These are phyloP conservation scores for Vulpes lagopus DNA, from an alignment of 2,113 vertebrate species.

Conservation along the genomic window DNA sequence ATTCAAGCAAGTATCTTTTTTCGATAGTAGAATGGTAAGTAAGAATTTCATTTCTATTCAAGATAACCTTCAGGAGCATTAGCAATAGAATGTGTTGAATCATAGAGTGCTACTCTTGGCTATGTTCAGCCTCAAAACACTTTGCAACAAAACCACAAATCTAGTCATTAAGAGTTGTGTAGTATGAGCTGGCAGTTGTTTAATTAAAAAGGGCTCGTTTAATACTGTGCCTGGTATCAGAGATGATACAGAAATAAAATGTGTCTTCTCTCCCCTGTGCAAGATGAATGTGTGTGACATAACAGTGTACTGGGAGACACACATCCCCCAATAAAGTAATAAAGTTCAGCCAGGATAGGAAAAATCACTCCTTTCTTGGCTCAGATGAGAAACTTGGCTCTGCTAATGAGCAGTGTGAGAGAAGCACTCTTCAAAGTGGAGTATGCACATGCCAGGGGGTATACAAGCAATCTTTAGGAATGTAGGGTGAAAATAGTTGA, in stretches of 20 bases:
- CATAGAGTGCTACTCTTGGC: background rate
- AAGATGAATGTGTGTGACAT: background rate
- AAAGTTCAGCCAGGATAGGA: conserved; percentile 22
- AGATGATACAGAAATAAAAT: conserved; percentile 57
- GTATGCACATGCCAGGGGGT: too few species aligned
- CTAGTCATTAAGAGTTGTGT: conserved; percentile 18
- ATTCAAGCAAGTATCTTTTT: conserved; percentile 38
- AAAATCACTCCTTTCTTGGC: background rate
- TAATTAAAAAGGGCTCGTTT: conserved; percentile 59
- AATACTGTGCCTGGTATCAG: conserved; percentile 24
- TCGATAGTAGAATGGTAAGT: background rate
- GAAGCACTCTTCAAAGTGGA: background rate
- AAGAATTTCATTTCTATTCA: conserved; percentile 61
- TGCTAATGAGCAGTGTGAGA: background rate
- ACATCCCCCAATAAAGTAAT: too few species aligned
- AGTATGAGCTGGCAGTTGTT: background rate
- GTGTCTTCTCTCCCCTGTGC: conserved; percentile 37
- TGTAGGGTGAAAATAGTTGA: background rate
- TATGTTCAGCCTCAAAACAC: background rate
- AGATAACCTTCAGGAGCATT: conserved; percentile 30
- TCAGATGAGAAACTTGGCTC: background rate
- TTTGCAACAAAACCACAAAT: conserved; percentile 47
- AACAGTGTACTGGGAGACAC: background rate
- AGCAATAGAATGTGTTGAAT: conserved; percentile 18
- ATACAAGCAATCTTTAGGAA: background rate